Evolutionary conservation across 2,797 vertebrate genomes (phyloP).

Genomic region (Loriculus beryllinus): DNA sequence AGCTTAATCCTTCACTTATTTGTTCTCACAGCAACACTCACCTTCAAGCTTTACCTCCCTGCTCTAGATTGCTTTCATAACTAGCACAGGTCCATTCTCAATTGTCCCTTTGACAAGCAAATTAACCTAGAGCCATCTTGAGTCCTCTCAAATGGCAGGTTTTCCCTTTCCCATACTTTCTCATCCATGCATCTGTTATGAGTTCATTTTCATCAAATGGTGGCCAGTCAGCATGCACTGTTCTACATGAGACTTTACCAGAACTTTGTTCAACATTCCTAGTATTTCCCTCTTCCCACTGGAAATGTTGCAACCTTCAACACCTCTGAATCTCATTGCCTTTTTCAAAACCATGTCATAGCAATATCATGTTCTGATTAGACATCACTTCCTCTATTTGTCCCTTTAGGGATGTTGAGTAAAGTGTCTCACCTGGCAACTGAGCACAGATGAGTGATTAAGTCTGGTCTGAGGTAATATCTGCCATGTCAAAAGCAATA

Average conservation of each 20-base stretch:
- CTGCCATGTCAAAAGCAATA: slow-evolving; percentile 52
- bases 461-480: slow-evolving; percentile 6
- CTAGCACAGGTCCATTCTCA: background rate
- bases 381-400: background rate
- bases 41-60: background rate
- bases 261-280: background rate
- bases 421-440: background rate
- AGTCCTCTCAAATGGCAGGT: background rate
- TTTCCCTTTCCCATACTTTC: background rate
- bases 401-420: background rate
- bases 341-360: background rate
- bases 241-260: background rate
- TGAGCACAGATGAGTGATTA: slow-evolving; percentile 25
- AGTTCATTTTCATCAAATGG: background rate
- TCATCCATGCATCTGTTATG: background rate
- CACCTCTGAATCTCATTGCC: background rate
- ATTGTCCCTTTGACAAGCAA: background rate
- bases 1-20: background rate
- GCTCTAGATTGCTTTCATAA: background rate
- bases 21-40: background rate
- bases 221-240: background rate
- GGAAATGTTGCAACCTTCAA: background rate
- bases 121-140: background rate
- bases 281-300: background rate
- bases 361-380: background rate